Evolutionary conservation across 2,797 vertebrate genomes (phyloP).

Genomic region (Sebastes nivosus): DNA sequence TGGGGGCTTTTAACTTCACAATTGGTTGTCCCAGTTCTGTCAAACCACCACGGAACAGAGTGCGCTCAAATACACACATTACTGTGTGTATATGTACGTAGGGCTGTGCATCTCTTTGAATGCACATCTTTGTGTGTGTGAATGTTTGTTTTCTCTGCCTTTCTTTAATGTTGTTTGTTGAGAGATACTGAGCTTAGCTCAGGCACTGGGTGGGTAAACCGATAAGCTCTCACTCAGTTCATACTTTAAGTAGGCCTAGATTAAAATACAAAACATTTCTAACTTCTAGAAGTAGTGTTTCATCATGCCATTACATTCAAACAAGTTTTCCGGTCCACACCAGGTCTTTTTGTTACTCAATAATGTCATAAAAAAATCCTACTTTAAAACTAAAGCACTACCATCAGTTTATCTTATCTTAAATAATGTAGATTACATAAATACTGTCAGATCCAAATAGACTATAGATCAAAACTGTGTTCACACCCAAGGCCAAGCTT

Average conservation of each 20-base stretch:
- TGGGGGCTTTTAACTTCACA: slow-evolving; percentile 73
- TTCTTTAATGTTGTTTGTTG: slow-evolving; percentile 47
- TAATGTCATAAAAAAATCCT: background rate
- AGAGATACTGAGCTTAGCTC: slow-evolving; percentile 11
- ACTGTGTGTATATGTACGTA: slow-evolving; percentile 2
- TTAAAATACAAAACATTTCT: background rate
- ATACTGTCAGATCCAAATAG: background rate
- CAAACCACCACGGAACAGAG: slow-evolving; percentile 45
- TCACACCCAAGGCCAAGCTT: background rate
- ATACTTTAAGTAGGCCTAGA: background rate
- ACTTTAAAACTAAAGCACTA: background rate
- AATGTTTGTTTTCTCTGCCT: slow-evolving; percentile 27
- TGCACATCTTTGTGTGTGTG: slow-evolving; percentile 14
- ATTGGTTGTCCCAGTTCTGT: slow-evolving; percentile 76
- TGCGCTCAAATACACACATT: slow-evolving; percentile 34
- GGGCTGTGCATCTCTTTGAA: slow-evolving; percentile 16
- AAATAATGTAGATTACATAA: background rate
- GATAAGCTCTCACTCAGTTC: background rate
- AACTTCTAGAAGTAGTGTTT: background rate
- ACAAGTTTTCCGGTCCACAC: background rate
- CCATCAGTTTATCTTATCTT: background rate
- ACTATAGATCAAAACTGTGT: background rate
- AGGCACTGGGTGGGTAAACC: slow-evolving; percentile 8
- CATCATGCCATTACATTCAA: background rate
- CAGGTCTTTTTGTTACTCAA: background rate